phyloP scores from a whole-genome alignment of 2,888 invertebrate species.

The Dichetophora obliterata region DNA sequence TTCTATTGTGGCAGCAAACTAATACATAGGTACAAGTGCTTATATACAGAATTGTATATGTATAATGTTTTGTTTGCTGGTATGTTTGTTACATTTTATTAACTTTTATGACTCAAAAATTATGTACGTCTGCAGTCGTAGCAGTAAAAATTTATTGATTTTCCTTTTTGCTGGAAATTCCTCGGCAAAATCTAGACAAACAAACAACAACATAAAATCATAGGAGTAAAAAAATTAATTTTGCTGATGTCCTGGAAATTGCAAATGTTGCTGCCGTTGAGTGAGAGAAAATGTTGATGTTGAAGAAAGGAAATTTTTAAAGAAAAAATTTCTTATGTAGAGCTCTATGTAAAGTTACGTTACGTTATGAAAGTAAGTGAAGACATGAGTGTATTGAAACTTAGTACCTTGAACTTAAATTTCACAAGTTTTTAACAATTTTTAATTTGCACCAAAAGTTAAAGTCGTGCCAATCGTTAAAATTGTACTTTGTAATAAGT shows the following conservation, averaged over 20 bases:
- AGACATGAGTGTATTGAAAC: too few species aligned
- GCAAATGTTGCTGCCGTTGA: neutral
- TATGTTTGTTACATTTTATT: neutral
- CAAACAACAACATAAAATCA: neutral
- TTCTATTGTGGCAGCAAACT: too few species aligned
- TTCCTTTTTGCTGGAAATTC: neutral
- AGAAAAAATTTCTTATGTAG: neutral
- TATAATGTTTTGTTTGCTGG: neutral
- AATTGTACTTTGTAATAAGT: too few species aligned
- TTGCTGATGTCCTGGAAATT: neutral
- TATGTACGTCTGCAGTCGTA: constrained; percentile 22
- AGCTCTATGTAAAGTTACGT: neutral
- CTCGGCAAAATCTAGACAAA: neutral
- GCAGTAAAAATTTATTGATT: constrained; percentile 31
- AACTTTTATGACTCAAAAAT: neutral
- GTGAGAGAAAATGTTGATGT: too few species aligned
- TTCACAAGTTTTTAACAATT: too few species aligned
- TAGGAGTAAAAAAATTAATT: neutral
- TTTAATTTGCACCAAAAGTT: too few species aligned
- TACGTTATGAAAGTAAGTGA: too few species aligned
- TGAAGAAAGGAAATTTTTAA: too few species aligned
- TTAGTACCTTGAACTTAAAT: too few species aligned
- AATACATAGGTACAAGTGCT: neutral
- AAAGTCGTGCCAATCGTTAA: too few species aligned
- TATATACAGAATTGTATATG: neutral